Base-by-base conservation (phyloP, 1,140 invertebrate species). In the Aphelinus certus region DNA sequence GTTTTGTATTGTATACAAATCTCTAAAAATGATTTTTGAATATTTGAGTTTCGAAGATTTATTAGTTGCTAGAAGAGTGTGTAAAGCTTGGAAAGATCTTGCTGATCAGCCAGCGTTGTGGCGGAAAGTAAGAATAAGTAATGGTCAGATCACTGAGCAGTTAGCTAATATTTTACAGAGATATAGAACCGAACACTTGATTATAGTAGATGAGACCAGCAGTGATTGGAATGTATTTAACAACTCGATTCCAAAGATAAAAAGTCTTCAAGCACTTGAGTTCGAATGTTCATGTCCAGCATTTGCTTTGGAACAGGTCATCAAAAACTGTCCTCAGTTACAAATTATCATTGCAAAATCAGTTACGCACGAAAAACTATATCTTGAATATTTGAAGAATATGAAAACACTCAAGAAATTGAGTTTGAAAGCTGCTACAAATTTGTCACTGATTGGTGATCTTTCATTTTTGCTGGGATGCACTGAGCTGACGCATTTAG, bases 31-130 rank as follows among this genome's bases (percentile, higher is more conserved):
- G 80, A 92, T 94, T 71, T 95, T 95, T 83, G 91, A 93, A 78
- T 94, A 95, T 85, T 88, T 96, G 67, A 93, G 93, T 84, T 92
- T 95, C 72, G 90, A 92, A 74, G 93, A 94, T 80, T 83, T 96
- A 53, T 87, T 94, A 7, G 87, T 91, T 1, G 92, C 92, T 47
- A 91, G 92, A 42, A 89, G 92, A 48, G 94, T 95, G 1, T 95
- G 93, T 83, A 90, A 90, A 68, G 90, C 94, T 86, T 95, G 94
- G 94, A 85, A 91, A 63, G 90, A 93, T 80, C 84, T 95, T 2
- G 92, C 92, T 0, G 89, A 91, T 47, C 90, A 94, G 82, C 91
- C 90, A 1, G 87, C 88, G 10, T 86, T 95, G 49, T 95, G 94
- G 94, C 86, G 90, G 62, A 92, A 92, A 1, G 92, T 96, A 0